A percentile compares a stretch with the other conserved stretches of the same genome.
phyloP scores from a whole-genome alignment of 2,888 invertebrate genomes.

The Mythimna vitellina region DNA sequence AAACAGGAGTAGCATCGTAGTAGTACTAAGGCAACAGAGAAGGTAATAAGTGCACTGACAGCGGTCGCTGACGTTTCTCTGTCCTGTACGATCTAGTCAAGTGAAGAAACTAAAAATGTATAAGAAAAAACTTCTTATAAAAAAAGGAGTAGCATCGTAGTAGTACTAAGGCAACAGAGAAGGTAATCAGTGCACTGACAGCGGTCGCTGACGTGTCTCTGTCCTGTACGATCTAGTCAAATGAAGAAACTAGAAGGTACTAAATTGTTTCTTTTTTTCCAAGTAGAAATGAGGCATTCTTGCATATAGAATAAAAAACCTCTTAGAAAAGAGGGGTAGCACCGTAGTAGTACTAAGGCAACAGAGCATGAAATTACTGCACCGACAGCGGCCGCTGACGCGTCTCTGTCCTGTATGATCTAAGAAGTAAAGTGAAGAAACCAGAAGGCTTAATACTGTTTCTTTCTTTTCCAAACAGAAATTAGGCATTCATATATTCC shows the following conservation, averaged over 20 bases:
- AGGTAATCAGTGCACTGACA: too few relatives aligned
- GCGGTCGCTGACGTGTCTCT: neutral
- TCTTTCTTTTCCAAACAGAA: slow-evolving; percentile 65
- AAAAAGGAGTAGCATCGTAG: neutral
- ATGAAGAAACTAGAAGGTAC: neutral
- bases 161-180: neutral
- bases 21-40: neutral
- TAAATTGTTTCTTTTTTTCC: neutral
- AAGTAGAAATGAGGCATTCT: too few relatives aligned
- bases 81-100: too few relatives aligned
- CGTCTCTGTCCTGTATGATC: too few relatives aligned
- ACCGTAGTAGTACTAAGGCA: neutral
- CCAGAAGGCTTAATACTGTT: neutral
- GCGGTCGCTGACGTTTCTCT: neutral
- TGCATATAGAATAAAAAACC: neutral
- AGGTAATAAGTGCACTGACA: too few relatives aligned
- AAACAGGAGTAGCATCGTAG: neutral
- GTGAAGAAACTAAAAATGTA: neutral
- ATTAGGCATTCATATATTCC: slow-evolving; percentile 70
- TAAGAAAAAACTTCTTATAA: neutral
- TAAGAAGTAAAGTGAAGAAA: too few relatives aligned
- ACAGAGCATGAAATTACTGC: too few relatives aligned
- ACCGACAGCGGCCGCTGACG: neutral
- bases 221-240: too few relatives aligned
- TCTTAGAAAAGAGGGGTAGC: neutral